Conservation (phyloP, 1,140 invertebrate species). For the Aphaenogaster rudis region DNA sequence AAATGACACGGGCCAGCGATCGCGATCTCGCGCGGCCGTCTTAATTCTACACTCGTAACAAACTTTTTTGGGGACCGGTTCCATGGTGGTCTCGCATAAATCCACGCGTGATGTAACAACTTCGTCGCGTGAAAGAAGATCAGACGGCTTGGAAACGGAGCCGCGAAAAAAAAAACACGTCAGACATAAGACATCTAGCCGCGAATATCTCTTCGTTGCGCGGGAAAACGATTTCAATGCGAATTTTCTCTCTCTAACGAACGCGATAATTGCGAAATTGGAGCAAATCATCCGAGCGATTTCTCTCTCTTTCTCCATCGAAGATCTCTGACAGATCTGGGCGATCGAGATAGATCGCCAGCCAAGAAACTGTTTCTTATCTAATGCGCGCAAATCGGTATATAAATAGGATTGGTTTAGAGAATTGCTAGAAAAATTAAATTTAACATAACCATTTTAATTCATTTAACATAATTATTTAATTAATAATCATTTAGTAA, state of each 20-base stretch:
- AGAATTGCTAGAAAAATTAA: conserved; percentile 1
- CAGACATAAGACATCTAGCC: not conserved
- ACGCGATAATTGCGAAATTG: conserved; percentile 4
- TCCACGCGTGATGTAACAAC: conserved; percentile 71
- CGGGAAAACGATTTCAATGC: not conserved
- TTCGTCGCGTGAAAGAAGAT: conserved; percentile 42
- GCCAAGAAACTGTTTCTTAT: not conserved
- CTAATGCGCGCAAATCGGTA: not conserved
- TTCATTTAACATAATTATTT: not conserved
- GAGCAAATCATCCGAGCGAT: conserved; percentile 22
- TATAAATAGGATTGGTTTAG: not conserved
- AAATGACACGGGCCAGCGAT: not conserved
- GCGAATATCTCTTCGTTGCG: conserved; percentile 26
- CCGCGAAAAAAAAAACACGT: not conserved
- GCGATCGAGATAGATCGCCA: not conserved
- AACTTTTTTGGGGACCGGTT: conserved; percentile 73
- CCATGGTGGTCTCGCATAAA: conserved; percentile 66
- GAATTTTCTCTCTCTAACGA: not conserved
- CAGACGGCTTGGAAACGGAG: conserved; percentile 50
- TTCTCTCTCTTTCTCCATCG: not conserved
- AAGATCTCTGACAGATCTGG: not conserved
- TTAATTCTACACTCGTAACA: conserved; percentile 61
- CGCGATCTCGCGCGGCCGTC: conserved; percentile 40
- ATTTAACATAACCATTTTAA: not conserved
- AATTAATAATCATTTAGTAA: not conserved